Conservation (phyloP, 2,113 vertebrate species). For the Pantherophis guttatus region DNA sequence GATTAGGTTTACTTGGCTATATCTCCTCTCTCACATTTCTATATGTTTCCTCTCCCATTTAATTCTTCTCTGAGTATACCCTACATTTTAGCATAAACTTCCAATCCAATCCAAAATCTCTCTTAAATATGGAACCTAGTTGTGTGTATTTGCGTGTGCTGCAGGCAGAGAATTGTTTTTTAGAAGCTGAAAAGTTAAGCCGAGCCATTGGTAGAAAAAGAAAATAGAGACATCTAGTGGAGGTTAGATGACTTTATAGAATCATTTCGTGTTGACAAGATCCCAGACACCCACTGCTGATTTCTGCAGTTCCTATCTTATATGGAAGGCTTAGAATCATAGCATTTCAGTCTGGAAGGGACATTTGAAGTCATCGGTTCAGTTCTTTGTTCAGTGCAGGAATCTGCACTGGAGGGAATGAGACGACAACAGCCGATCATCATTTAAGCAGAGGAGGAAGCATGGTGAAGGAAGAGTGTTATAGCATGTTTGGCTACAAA, state of each 20-base stretch:
- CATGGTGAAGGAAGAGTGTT: background rate
- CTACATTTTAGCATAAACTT: background rate
- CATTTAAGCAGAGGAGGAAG: background rate
- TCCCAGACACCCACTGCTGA: background rate
- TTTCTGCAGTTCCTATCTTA: background rate
- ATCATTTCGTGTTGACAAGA: background rate
- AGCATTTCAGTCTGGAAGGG: background rate
- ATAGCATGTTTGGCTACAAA: background rate
- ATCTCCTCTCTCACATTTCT: too few relatives aligned
- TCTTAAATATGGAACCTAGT: background rate
- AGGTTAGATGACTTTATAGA: background rate
- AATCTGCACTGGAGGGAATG: background rate
- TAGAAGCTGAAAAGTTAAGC: background rate
- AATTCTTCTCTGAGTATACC: background rate
- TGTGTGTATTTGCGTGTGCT: background rate
- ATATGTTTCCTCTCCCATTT: too few relatives aligned
- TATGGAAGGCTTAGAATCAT: background rate
- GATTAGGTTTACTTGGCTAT: too few relatives aligned
- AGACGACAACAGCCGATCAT: background rate
- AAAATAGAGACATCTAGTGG: conserved; percentile 26
- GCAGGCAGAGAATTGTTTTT: background rate
- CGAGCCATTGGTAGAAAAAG: background rate
- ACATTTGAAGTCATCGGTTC: background rate
- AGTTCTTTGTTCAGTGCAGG: too few relatives aligned
- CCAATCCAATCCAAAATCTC: background rate